phyloP scores from a whole-genome alignment of 1,140 invertebrate genomes.

The Cepaea nemoralis region DNA sequence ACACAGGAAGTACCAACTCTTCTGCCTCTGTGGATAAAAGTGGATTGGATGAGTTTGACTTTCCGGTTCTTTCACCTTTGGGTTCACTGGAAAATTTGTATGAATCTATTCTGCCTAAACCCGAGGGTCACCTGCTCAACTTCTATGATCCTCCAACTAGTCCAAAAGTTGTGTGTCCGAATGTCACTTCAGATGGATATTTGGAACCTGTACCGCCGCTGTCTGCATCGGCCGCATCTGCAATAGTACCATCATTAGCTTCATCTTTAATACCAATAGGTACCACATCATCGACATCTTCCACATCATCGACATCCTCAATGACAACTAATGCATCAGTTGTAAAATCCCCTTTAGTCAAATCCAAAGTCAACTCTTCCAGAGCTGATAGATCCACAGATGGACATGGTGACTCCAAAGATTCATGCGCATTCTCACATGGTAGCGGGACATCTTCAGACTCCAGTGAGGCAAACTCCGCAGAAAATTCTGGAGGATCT shows the following conservation, averaged over 20 bases:
- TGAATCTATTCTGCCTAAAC: slow-evolving; percentile 63
- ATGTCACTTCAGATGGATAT: slow-evolving; percentile 59
- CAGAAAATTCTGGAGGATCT: slow-evolving; percentile 23
- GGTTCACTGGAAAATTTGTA: slow-evolving; percentile 67
- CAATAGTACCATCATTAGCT: neutral
- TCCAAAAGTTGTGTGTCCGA: slow-evolving; percentile 41
- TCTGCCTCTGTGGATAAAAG: slow-evolving; percentile 48
- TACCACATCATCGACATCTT: neutral
- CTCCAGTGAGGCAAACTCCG: slow-evolving; percentile 31
- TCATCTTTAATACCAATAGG: neutral
- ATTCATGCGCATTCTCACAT: neutral
- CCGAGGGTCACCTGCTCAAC: slow-evolving; percentile 32
- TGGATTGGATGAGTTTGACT: slow-evolving; percentile 54
- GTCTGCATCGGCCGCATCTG: neutral
- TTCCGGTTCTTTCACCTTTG: slow-evolving; percentile 61
- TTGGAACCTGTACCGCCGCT: slow-evolving; percentile 41
- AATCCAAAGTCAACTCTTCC: neutral
- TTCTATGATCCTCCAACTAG: slow-evolving; percentile 53
- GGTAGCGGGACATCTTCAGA: slow-evolving; percentile 26
- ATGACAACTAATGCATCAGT: neutral
- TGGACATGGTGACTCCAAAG: neutral
- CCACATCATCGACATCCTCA: slow-evolving; percentile 11
- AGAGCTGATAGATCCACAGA: neutral
- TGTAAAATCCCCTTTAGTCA: neutral
- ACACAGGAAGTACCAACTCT: neutral